These are phyloP conservation scores for Melinaea marsaeus DNA, from an alignment of 2,888 invertebrate species.

Conservation along the genomic window DNA sequence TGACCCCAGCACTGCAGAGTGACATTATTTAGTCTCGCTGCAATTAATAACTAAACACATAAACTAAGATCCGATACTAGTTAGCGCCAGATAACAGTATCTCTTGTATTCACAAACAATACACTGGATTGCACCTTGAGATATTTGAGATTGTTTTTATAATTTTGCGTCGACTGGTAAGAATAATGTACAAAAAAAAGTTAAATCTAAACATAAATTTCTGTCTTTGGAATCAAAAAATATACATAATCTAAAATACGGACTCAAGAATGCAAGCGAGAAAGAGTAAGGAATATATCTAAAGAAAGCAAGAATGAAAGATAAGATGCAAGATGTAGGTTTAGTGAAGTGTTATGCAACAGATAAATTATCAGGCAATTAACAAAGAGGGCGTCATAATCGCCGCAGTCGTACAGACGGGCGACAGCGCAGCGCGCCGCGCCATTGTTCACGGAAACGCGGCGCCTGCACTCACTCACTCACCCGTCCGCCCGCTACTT, in stretches of 20 bases:
- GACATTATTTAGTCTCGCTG: slow-evolving; percentile 22
- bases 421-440: slow-evolving; percentile 41
- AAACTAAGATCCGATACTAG: slow-evolving; percentile 13
- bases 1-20: slow-evolving; percentile 31
- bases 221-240: too few relatives aligned
- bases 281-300: too few relatives aligned
- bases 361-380: neutral
- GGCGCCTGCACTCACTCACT: slow-evolving; percentile 64
- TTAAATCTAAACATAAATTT: too few relatives aligned
- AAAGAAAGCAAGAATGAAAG: too few relatives aligned
- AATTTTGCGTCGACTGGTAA: too few relatives aligned
- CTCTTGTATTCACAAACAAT: slow-evolving; percentile 9
- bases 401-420: slow-evolving; percentile 23
- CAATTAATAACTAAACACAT: slow-evolving; percentile 18
- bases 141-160: slow-evolving; percentile 5
- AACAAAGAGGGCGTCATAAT: neutral
- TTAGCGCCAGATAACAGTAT: slow-evolving; percentile 12
- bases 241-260: too few relatives aligned
- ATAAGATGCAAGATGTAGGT: too few relatives aligned
- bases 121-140: slow-evolving; percentile 8
- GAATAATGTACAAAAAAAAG: too few relatives aligned
- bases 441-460: slow-evolving; percentile 74
- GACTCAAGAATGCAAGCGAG: too few relatives aligned
- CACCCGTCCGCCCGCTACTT: slow-evolving; percentile 66
- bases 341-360: too few relatives aligned